A percentile compares a stretch with the other conserved stretches of the same genome.
Conservation (phyloP, 1,140 invertebrate genomes). For the Pseudomyrmex flavicornis region DNA sequence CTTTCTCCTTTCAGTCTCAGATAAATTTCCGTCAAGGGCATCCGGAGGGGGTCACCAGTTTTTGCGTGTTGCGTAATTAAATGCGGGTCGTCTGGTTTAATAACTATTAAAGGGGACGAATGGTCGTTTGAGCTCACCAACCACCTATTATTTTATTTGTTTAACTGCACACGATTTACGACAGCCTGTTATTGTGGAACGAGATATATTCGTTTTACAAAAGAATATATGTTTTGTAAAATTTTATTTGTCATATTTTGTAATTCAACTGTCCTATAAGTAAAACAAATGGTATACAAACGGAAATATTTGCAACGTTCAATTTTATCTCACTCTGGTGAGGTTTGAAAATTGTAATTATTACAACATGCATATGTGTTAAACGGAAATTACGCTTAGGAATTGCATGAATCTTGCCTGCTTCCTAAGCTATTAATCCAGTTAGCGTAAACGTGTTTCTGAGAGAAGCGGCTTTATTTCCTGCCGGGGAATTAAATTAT, state of each 20-base stretch:
- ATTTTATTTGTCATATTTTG: no score
- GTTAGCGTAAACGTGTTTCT: neutral
- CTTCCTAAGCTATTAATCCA: neutral
- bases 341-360: neutral
- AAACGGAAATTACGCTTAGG: slow-evolving; percentile 1
- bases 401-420: neutral
- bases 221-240: no score
- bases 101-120: slow-evolving; percentile 30
- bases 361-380: neutral
- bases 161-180: slow-evolving; percentile 19
- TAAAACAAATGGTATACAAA: no score
- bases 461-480: neutral
- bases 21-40: slow-evolving; percentile 66
- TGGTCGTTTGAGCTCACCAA: neutral
- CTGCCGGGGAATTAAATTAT: slow-evolving; percentile 58
- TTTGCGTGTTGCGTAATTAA: slow-evolving; percentile 64
- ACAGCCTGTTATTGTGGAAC: neutral
- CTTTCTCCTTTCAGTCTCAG: slow-evolving; percentile 61
- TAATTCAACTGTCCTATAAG: no score
- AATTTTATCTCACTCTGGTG: neutral
- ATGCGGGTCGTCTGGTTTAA: slow-evolving; percentile 57
- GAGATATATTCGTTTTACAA: slow-evolving; percentile 7
- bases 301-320: neutral
- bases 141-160: neutral
- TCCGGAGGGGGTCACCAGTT: slow-evolving; percentile 54